These are phyloP conservation scores for Ia io DNA, from an alignment of 2,113 vertebrate genomes.

Conservation along the genomic window DNA sequence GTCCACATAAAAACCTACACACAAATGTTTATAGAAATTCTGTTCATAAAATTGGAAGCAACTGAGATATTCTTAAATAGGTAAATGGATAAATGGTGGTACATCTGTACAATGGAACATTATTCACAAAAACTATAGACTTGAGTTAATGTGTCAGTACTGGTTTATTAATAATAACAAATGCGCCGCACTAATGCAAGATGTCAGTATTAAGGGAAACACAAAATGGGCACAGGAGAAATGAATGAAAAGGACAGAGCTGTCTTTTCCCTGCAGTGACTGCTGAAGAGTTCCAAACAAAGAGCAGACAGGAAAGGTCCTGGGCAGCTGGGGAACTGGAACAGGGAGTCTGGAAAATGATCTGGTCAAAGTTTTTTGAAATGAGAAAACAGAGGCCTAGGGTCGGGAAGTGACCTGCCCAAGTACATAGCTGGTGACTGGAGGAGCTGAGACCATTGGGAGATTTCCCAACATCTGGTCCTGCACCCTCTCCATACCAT, in stretches of 20 bases:
- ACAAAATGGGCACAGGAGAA: not conserved
- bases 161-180: not conserved
- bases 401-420: not conserved
- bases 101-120: not conserved
- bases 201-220: not conserved
- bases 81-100: not conserved
- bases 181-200: not conserved
- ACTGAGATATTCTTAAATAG: not conserved
- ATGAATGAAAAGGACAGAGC: not conserved
- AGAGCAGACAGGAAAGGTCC: not conserved
- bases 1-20: not conserved
- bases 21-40: not conserved
- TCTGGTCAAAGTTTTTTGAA: not conserved
- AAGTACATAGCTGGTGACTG: not conserved
- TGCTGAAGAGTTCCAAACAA: not conserved
- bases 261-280: not conserved
- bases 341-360: not conserved
- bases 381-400: not conserved
- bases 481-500: not conserved
- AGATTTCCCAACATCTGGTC: not conserved
- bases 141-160: not conserved
- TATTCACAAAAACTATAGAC: not conserved
- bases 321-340: not conserved
- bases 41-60: not conserved
- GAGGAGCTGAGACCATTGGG: not conserved